These are phyloP conservation scores for Pachyuromys duprasi DNA, from an alignment of 2,797 vertebrate species.

Conservation along the genomic window DNA sequence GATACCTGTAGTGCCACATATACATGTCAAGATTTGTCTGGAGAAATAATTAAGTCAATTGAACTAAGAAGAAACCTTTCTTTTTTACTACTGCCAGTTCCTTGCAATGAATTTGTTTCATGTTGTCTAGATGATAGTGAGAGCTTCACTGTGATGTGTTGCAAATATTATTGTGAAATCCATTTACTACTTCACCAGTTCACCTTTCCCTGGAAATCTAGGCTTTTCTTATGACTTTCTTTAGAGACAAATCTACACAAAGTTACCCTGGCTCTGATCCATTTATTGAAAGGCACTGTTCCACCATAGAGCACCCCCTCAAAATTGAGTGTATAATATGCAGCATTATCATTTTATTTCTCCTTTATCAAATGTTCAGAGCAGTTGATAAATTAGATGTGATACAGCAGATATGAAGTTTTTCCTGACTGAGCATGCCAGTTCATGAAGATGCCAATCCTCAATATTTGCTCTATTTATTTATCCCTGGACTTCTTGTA, in stretches of 20 bases:
- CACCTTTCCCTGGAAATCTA: background rate
- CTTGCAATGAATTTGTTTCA: background rate
- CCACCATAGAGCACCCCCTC: background rate
- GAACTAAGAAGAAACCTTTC: background rate
- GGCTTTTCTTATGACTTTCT: rapidly evolving
- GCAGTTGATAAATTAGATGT: background rate
- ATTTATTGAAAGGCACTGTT: background rate
- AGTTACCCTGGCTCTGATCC: background rate
- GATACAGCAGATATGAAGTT: background rate
- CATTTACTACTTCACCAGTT: background rate
- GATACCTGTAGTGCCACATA: rapidly evolving
- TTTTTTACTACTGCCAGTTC: background rate
- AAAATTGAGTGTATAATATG: background rate
- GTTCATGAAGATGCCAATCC: background rate
- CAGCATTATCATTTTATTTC: background rate
- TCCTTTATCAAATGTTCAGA: background rate
- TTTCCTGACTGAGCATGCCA: rapidly evolving
- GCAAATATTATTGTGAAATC: background rate
- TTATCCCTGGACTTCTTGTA: background rate
- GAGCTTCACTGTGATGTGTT: background rate
- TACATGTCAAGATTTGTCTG: background rate
- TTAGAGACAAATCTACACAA: background rate
- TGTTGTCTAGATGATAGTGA: background rate
- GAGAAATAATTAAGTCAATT: background rate
- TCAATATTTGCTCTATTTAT: background rate